Conservation (phyloP, 2,113 vertebrate species). For the Mastomys natalensis region DNA sequence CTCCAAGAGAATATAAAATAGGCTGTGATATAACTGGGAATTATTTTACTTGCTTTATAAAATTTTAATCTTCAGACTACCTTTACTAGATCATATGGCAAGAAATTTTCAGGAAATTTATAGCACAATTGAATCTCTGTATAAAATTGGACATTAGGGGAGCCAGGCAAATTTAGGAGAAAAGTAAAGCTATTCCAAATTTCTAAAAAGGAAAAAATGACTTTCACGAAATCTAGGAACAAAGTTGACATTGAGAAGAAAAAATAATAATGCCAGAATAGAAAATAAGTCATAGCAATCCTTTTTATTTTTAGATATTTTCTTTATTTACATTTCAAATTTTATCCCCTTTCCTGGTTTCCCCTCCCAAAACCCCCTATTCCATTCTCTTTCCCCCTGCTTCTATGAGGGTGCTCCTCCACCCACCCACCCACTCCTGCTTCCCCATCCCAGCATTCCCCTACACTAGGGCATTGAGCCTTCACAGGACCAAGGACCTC, state of each 20-base stretch:
- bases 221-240: background rate
- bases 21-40: background rate
- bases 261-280: background rate
- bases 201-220: background rate
- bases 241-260: background rate
- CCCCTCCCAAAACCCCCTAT: too few species aligned
- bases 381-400: too few species aligned
- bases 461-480: too few species aligned
- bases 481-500: too few species aligned
- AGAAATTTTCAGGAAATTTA: background rate
- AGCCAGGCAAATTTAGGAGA: background rate
- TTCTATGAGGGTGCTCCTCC: too few species aligned
- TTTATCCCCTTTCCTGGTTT: too few species aligned
- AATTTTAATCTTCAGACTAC: constrained; percentile 15
- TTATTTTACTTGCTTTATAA: background rate
- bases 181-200: background rate
- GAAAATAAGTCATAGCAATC: background rate
- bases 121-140: background rate
- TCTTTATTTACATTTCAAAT: too few species aligned
- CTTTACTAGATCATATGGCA: background rate
- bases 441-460: too few species aligned
- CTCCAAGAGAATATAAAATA: background rate
- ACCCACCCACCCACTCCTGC: too few species aligned
- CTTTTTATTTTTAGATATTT: background rate
- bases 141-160: background rate